phyloP scores from a whole-genome alignment of 2,888 invertebrate genomes.

The Copidosoma aretas region DNA sequence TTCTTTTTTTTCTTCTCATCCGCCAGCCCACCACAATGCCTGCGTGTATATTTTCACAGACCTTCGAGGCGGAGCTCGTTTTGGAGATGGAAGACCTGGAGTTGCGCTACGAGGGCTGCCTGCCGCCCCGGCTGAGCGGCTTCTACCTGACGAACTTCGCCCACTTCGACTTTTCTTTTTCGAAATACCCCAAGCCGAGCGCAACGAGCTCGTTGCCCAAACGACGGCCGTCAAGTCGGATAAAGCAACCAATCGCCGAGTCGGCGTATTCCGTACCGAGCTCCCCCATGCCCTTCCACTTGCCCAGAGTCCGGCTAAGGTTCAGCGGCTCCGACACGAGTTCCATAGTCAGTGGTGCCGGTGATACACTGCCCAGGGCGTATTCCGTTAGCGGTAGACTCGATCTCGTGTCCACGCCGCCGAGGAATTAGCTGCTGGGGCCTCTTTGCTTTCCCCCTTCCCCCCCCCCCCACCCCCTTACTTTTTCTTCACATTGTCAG shows the following conservation, averaged over 20 bases:
- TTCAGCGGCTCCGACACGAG: constrained; percentile 53
- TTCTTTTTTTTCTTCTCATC: no score
- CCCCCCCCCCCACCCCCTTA: not conserved
- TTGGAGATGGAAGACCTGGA: constrained; percentile 61
- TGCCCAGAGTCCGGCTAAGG: constrained; percentile 57
- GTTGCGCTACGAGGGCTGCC: constrained; percentile 61
- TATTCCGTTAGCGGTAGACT: constrained; percentile 46
- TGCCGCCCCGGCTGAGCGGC: constrained; percentile 56
- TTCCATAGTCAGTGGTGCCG: constrained; percentile 49
- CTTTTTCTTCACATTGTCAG: no score
- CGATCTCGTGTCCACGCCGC: constrained; percentile 45
- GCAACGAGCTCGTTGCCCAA: not conserved
- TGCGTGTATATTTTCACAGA: constrained; percentile 62
- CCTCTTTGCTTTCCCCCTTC: not conserved
- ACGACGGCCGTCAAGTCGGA: constrained; percentile 32
- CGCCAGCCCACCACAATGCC: no score
- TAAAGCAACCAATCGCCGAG: constrained; percentile 15
- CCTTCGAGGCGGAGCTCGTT: constrained; percentile 65
- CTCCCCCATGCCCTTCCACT: constrained; percentile 55
- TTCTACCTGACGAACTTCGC: constrained; percentile 52
- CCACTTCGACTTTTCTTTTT: constrained; percentile 50
- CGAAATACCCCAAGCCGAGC: constrained; percentile 43
- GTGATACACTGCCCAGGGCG: constrained; percentile 51
- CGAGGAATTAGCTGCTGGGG: constrained; percentile 24
- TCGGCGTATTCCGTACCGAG: constrained; percentile 49